Evolutionary conservation across 1,140 invertebrate genomes (phyloP).

Genomic region (Neodiprion virginianus): DNA sequence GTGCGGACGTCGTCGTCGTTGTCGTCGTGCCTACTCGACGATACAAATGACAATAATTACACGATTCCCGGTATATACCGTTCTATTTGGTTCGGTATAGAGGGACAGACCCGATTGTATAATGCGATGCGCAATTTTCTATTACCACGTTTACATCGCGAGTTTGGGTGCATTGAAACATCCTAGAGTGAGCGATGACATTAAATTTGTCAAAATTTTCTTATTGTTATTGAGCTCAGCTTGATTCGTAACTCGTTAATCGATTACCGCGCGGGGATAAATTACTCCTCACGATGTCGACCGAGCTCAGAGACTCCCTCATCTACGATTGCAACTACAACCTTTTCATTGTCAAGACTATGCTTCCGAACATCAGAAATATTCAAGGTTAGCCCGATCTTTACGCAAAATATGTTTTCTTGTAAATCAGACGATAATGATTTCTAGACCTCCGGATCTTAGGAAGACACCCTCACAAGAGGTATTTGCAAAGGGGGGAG

Average conservation of each 20-base stretch:
- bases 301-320: constrained; percentile 42
- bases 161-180: background rate
- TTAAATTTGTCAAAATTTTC: background rate
- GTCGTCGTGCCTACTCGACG: background rate
- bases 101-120: too few species aligned
- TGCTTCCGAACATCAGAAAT: constrained; percentile 49
- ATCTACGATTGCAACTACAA: constrained; percentile 58
- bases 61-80: background rate
- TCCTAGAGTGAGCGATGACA: background rate
- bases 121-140: background rate
- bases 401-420: too few species aligned
- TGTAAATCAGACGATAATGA: too few species aligned
- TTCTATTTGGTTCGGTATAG: background rate
- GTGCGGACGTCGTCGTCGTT: background rate
- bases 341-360: constrained; percentile 54
- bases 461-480: too few species aligned
- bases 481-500: too few species aligned
- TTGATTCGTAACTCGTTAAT: too few species aligned
- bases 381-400: constrained; percentile 38
- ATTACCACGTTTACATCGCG: background rate
- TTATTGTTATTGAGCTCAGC: too few species aligned
- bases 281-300: constrained; percentile 21
- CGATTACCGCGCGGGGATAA: background rate
- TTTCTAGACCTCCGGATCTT: too few species aligned
- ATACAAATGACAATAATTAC: constrained; percentile 1